These are phyloP conservation scores for Drosophila tsacasi DNA, from an alignment of 1,140 invertebrate genomes.

Conservation along the genomic window DNA sequence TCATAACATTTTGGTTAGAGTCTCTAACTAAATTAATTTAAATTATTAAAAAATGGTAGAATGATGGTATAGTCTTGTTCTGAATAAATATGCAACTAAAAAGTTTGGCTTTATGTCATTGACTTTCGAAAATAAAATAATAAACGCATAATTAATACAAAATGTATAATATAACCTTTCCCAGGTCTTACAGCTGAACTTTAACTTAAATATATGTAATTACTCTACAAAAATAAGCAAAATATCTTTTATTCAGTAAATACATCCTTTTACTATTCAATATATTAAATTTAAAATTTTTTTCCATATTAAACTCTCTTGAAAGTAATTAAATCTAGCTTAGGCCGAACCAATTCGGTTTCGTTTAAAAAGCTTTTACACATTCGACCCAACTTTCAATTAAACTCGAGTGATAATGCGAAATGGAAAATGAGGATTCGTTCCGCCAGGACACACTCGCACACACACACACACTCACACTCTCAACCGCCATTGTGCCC, in stretches of 20 bases:
- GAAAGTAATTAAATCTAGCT: slow-evolving; percentile 21
- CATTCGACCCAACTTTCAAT: slow-evolving; percentile 46
- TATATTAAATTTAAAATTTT: background rate
- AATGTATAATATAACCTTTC: no score
- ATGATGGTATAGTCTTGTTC: background rate
- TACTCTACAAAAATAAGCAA: no score
- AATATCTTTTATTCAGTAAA: no score
- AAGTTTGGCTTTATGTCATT: background rate
- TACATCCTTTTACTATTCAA: no score
- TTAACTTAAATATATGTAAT: background rate
- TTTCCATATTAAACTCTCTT: background rate
- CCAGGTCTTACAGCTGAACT: background rate
- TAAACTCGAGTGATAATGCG: slow-evolving; percentile 48
- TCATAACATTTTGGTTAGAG: background rate
- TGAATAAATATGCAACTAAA: background rate
- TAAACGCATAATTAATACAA: no score
- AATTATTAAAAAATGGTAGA: background rate
- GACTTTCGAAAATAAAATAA: background rate
- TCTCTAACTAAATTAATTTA: background rate
- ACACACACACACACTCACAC: slow-evolving; percentile 3
- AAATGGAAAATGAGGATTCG: slow-evolving; percentile 45
- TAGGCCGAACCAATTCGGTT: slow-evolving; percentile 28
- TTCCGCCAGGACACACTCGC: slow-evolving; percentile 30
- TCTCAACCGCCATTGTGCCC: slow-evolving; percentile 33
- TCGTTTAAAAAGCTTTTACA: slow-evolving; percentile 45